Evolutionary conservation across 2,888 invertebrate genomes (phyloP).

Genomic region (Alviniconcha strummeri): DNA sequence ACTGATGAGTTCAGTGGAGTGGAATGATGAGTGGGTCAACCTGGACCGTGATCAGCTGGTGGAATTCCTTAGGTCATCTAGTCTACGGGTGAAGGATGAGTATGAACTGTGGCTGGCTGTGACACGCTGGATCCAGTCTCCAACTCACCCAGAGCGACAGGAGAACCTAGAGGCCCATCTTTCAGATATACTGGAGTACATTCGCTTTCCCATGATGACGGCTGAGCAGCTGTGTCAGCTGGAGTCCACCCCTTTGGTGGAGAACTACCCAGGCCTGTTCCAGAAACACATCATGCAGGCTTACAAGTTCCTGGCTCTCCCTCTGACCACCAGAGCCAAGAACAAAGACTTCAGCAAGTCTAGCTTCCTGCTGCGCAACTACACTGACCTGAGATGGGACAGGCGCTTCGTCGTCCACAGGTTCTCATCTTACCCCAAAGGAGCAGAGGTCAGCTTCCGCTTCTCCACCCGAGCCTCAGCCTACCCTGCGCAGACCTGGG

Average conservation of each 20-base stretch:
- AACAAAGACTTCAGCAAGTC: conserved; percentile 66
- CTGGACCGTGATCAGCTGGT: conserved; percentile 73
- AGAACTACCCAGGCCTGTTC: conserved; percentile 74
- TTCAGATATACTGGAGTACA: conserved; percentile 85
- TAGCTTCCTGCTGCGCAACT: conserved; percentile 72
- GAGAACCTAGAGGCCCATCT: conserved; percentile 84
- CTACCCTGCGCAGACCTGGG: conserved; percentile 73
- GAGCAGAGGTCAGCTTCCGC: conserved; percentile 67
- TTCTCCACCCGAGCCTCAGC: conserved; percentile 73
- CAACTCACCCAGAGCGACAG: conserved; percentile 73
- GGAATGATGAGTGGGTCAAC: conserved; percentile 69
- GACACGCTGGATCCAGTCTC: conserved; percentile 68
- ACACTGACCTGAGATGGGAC: conserved; percentile 74
- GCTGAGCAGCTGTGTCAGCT: conserved; percentile 85
- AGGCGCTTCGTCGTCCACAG: conserved; percentile 70
- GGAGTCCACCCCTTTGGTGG: conserved; percentile 85
- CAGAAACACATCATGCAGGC: conserved; percentile 71
- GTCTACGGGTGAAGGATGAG: conserved; percentile 71
- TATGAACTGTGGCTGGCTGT: conserved; percentile 73
- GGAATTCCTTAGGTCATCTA: conserved; percentile 66
- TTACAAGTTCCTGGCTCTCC: conserved; percentile 74
- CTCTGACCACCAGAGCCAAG: conserved; percentile 68
- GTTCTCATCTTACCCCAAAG: conserved; percentile 58
- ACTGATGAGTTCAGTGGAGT: conserved; percentile 70
- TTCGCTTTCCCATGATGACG: conserved; percentile 96